Evolutionary conservation across 2,888 invertebrate species (phyloP), one percentile per base, ranked within the genome.

Genomic region (Emmelina monodactyla): DNA sequence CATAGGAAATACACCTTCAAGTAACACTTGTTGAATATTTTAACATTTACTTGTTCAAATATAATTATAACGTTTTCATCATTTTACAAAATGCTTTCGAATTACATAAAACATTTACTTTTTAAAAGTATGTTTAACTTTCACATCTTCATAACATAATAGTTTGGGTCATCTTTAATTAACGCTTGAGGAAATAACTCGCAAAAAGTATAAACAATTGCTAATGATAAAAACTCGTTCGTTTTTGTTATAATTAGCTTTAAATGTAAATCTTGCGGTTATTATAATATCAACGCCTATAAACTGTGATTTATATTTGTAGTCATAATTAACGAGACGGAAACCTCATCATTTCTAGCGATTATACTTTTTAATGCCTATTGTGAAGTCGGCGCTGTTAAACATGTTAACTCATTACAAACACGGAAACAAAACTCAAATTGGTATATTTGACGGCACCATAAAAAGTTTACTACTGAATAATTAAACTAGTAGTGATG

Each of bases 231-330:
- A n/a, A 25, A 25, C n/a, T 25, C 25, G 25, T 25, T 25, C 9
- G 25, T 25, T 25, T 25, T 25, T 25, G 11, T 25, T 25, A 10
- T 25, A 25, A 25, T 11, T 9, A 25, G 9, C 11, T 25, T 25
- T 25, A 7, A 25, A 25, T 25, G 25, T 11, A 25, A 25, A 25
- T 25, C 11, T 10, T 10, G 25, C 6, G 9, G n/a, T 10, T 4
- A 25, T 25, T 25, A 7, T 25, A 10, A 25, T n/a, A 10, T 25
- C 25, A 25, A 25, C 25, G 25, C 25, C 25, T 4, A 25, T 25
- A 25, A 25, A 25, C n/a, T n/a, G 11, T 25, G 25, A 25, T 25
- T 25, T 25, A 25, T 25, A n/a, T 19, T 25, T 25, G 25, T 25
- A 7, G 3, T 25, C 25, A 11, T 3, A 25, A 10, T 25, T 25